Conservation (phyloP, 1,140 invertebrate genomes). For the Drosophila ironensis region DNA sequence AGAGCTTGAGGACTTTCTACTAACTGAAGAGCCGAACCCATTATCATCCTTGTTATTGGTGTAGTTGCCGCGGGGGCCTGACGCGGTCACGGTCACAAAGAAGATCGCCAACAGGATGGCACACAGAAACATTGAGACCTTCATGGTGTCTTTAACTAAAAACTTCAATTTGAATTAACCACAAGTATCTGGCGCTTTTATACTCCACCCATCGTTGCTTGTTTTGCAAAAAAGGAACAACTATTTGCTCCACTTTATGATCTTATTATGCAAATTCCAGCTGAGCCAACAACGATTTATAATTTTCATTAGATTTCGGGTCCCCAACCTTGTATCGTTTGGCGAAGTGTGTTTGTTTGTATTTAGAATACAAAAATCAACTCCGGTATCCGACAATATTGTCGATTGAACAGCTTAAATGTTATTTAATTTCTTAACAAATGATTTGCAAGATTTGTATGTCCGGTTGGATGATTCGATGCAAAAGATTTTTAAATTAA, state of each 20-base stretch:
- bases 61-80: neutral
- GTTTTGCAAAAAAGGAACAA: constrained; percentile 14
- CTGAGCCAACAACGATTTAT: constrained; percentile 21
- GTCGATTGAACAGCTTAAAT: neutral
- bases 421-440: neutral
- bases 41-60: too few relatives aligned
- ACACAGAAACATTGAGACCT: neutral
- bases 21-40: constrained; percentile 5
- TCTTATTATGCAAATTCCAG: constrained; percentile 4
- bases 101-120: constrained; percentile 6
- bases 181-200: constrained; percentile 8
- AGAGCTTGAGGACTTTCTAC: neutral
- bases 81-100: neutral
- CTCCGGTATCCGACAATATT: neutral
- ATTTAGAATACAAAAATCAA: neutral
- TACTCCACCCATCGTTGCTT: constrained; percentile 23
- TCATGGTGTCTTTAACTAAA: constrained; percentile 11
- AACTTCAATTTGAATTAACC: neutral
- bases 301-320: constrained; percentile 8
- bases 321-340: constrained; percentile 7
- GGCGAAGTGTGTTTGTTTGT: neutral
- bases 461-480: too few relatives aligned
- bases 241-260: constrained; percentile 9
- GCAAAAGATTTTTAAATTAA: too few relatives aligned
- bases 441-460: too few relatives aligned